Evolutionary conservation across 2,113 vertebrate species (phyloP).

Genomic region (Dipodomys ordii): DNA sequence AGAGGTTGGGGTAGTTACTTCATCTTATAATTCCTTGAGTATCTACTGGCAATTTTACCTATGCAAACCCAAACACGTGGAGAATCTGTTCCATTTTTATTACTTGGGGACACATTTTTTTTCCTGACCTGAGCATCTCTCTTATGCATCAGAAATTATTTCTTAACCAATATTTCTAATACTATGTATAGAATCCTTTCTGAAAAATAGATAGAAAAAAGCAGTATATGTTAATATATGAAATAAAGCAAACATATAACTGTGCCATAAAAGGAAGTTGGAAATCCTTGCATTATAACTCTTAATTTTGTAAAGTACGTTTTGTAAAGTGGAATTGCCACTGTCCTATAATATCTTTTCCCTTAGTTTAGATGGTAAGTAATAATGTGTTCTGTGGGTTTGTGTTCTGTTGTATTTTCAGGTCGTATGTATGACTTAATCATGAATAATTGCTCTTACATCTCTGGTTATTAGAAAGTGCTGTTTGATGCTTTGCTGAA

Average conservation of each 20-base stretch:
- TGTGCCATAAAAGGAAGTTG: neutral
- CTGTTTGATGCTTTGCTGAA: too few species aligned
- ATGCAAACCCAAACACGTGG: neutral
- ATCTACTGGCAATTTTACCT: neutral
- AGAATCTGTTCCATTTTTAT: neutral
- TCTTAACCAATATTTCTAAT: neutral
- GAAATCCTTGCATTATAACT: neutral
- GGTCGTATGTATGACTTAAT: constrained; percentile 26
- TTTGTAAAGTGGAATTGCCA: neutral
- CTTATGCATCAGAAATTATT: neutral
- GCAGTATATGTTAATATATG: neutral
- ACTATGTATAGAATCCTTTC: neutral
- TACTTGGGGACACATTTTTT: too few species aligned
- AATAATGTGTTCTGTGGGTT: neutral
- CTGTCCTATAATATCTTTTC: neutral
- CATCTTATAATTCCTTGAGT: neutral
- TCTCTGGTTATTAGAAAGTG: too few species aligned
- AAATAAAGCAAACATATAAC: neutral
- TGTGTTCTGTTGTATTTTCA: constrained; percentile 26
- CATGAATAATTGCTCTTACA: neutral
- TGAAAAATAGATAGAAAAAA: neutral
- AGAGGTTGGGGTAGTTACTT: neutral
- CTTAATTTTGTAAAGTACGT: neutral
- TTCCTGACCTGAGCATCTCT: too few species aligned
- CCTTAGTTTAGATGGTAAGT: neutral